Evolutionary conservation across 2,113 vertebrate genomes (phyloP).

Genomic region (Ptyas mucosa): DNA sequence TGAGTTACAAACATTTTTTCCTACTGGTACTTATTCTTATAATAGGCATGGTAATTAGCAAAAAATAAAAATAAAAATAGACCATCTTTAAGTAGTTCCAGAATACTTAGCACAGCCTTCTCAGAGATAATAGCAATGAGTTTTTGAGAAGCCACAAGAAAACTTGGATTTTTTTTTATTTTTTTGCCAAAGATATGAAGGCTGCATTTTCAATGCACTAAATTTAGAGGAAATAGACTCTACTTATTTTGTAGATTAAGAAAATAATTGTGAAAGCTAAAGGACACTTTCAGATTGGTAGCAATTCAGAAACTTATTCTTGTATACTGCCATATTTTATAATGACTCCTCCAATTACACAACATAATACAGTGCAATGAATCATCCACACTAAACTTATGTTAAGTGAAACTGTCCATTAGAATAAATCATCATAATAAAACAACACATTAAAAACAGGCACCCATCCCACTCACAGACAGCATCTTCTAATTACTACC

Average conservation of each 20-base stretch:
- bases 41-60: neutral
- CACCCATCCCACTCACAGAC: neutral
- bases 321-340: neutral
- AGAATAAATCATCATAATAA: neutral
- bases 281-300: neutral
- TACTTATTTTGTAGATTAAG: neutral
- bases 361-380: neutral
- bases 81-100: neutral
- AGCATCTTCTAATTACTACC: neutral
- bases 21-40: neutral
- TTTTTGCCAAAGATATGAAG: neutral
- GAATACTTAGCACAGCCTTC: neutral
- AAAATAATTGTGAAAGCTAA: neutral
- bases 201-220: neutral
- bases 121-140: neutral
- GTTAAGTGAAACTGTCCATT: neutral
- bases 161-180: neutral
- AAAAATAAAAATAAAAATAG: neutral
- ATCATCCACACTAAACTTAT: neutral
- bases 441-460: neutral
- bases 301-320: neutral
- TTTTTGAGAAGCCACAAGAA: neutral
- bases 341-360: neutral
- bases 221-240: neutral
- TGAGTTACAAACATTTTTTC: neutral